phyloP scores from a whole-genome alignment of 2,797 vertebrate species.

The Coreius guichenoti region DNA sequence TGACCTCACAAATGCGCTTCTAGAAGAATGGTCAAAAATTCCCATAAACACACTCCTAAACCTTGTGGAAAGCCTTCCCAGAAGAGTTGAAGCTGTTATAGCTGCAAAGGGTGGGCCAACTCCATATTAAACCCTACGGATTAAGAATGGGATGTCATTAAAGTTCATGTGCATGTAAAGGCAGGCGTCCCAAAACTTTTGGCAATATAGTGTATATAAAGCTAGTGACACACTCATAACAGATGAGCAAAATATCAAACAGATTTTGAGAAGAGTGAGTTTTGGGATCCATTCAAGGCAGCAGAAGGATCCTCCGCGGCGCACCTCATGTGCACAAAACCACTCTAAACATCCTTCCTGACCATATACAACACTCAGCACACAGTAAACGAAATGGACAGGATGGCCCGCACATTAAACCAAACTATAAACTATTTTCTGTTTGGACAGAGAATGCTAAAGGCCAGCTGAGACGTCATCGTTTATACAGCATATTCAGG shows the following conservation, averaged over 20 bases:
- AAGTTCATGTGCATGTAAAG: no score
- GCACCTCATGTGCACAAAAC: not conserved
- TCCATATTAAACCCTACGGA: no score
- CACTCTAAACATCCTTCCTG: constrained; percentile 22
- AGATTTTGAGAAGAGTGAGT: not conserved
- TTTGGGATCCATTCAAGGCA: constrained; percentile 5
- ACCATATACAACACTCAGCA: not conserved
- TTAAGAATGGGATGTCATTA: no score
- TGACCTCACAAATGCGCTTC: no score
- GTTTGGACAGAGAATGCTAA: not conserved
- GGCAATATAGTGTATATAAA: no score
- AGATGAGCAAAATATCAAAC: not conserved
- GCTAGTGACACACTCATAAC: not conserved
- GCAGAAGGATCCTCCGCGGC: not conserved
- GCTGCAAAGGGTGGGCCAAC: no score
- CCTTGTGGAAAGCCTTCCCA: no score
- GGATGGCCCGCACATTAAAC: not conserved
- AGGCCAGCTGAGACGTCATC: not conserved
- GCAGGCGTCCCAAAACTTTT: no score
- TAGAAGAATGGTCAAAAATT: no score
- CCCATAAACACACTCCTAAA: no score
- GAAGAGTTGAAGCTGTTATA: no score
- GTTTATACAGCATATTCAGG: not conserved
- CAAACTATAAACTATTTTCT: not conserved
- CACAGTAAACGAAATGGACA: constrained; percentile 6